Evolutionary conservation across 2,888 invertebrate species (phyloP).

Genomic region (Tenthredo mesomela): DNA sequence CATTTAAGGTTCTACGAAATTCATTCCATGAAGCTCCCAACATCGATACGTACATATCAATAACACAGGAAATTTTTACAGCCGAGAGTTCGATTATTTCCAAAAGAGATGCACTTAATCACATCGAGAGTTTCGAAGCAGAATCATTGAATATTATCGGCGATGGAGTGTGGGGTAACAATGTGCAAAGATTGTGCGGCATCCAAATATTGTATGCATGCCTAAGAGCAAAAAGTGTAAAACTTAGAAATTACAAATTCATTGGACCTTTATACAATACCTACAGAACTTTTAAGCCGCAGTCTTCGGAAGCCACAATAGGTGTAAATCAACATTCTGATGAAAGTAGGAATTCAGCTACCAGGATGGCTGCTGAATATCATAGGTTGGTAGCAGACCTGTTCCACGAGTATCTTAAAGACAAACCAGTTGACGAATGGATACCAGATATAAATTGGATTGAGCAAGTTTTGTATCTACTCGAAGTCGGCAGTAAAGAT

Average conservation of each 20-base stretch:
- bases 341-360: conserved; percentile 55
- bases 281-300: conserved; percentile 5
- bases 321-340: conserved; percentile 38
- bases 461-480: conserved; percentile 56
- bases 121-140: conserved; percentile 44
- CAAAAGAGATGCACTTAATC: neutral
- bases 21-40: conserved; percentile 54
- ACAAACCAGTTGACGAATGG: conserved; percentile 40
- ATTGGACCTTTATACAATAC: conserved; percentile 51
- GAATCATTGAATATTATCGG: conserved; percentile 56
- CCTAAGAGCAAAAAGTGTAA: neutral
- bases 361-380: conserved; percentile 65
- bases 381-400: conserved; percentile 64
- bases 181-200: conserved; percentile 59
- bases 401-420: conserved; percentile 45
- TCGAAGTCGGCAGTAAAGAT: conserved; percentile 63
- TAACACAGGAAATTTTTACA: conserved; percentile 22
- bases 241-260: conserved; percentile 33
- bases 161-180: conserved; percentile 53
- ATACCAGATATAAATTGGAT: conserved; percentile 57
- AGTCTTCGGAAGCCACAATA: neutral
- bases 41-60: conserved; percentile 56
- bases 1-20: conserved; percentile 59
- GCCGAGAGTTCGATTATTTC: neutral
- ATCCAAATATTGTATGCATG: conserved; percentile 59